A percentile compares a stretch with the other conserved stretches of the same genome.
Evolutionary conservation across 2,797 vertebrate species (phyloP).

Genomic region (Karalla daura): DNA sequence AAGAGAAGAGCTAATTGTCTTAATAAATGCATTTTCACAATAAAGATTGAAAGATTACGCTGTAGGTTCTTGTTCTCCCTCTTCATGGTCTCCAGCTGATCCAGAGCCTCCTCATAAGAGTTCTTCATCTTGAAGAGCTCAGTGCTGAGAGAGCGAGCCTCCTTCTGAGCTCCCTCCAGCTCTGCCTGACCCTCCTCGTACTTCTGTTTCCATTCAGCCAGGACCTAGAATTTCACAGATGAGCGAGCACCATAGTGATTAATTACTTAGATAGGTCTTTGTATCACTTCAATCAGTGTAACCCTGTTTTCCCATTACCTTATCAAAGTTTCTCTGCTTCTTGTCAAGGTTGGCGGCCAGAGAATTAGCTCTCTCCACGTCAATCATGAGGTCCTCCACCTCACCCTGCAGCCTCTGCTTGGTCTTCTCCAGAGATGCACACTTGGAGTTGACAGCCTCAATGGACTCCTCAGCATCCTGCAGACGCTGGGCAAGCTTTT

Average conservation of each 20-base stretch:
- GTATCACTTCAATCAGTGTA: too few species aligned
- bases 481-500: conserved; percentile 89
- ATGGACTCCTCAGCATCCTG: conserved; percentile 90
- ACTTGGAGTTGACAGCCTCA: conserved; percentile 89
- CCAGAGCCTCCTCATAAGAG: conserved; percentile 89
- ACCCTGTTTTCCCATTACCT: too few species aligned
- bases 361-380: conserved; percentile 87
- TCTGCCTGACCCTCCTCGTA: conserved; percentile 88
- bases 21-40: too few species aligned
- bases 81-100: conserved; percentile 88
- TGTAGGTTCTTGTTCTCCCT: conserved; percentile 91
- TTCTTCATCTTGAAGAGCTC: conserved; percentile 93
- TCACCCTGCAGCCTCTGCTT: conserved; percentile 90
- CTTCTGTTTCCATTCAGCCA: conserved; percentile 90
- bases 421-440: conserved; percentile 90
- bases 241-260: too few species aligned
- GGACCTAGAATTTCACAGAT: too few species aligned
- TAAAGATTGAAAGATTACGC: conserved; percentile 52
- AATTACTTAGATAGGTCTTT: too few species aligned
- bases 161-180: conserved; percentile 87
- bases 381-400: conserved; percentile 92
- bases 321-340: conserved; percentile 91
- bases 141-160: conserved; percentile 87
- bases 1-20: too few species aligned
- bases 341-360: conserved; percentile 88